Base-by-base conservation (phyloP, 30 jellyfish, hydroid and myxozoan genomes). In the Phacellophora camtschatica region DNA sequence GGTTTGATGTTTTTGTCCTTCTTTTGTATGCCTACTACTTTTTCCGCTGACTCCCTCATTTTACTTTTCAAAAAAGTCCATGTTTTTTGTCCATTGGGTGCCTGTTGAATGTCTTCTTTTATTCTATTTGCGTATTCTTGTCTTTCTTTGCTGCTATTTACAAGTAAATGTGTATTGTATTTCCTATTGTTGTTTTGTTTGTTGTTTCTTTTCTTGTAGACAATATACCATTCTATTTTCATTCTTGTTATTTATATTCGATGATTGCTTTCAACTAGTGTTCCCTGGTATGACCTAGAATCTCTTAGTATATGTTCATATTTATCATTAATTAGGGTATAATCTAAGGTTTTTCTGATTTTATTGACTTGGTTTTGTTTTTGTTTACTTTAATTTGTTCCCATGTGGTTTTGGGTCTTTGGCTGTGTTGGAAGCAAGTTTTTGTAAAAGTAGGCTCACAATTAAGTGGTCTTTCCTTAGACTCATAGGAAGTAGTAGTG, bases 401-500 rank as follows among this genome's bases (percentile, higher is more conserved):
- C n/a, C n/a, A n/a, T n/a, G n/a, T n/a, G n/a, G n/a, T n/a, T n/a
- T n/a, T n/a, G n/a, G n/a, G n/a, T n/a, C n/a, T n/a, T n/a, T n/a
- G n/a, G n/a, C n/a, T n/a, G 76, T 62, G 76, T 62, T 62, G 76
- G 76, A 62, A 62, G 76, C 57, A 62, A 61, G 76, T 62, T 10
- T 62, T 27, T 62, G 76, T 29, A 62, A 62, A 25, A 62, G 76
- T 62, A 62, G 76, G 57, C 76, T 62, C n/a, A n/a, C n/a, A n/a
- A n/a, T n/a, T n/a, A n/a, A n/a, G n/a, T n/a, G n/a, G n/a, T n/a
- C n/a, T n/a, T n/a, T n/a, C n/a, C n/a, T n/a, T n/a, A n/a, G n/a
- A n/a, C n/a, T n/a, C n/a, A n/a, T n/a, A n/a, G n/a, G n/a, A n/a
- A n/a, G n/a, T n/a, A n/a, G n/a, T n/a, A n/a, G n/a, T n/a, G n/a